A percentile compares a stretch with the other conserved stretches of the same genome.
These are phyloP conservation scores for Hippasteria phrygiana DNA, from an alignment of 53 echinoderm and acorn worm genomes.

Conservation along the genomic window DNA sequence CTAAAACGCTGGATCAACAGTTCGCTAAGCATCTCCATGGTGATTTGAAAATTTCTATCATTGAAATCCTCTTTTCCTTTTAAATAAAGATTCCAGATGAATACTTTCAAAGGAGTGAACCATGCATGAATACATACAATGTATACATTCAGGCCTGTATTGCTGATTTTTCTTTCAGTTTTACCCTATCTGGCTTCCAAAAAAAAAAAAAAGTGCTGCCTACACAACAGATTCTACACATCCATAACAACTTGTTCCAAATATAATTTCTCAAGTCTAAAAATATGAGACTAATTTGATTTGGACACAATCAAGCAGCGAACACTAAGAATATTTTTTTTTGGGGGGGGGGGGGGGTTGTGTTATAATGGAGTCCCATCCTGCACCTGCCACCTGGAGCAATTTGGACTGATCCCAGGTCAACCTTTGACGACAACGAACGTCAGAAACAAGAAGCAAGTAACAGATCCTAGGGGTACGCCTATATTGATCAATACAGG, in stretches of 20 bases:
- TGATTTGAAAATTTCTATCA: not conserved
- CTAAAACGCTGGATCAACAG: not conserved
- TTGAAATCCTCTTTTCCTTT: too few species aligned
- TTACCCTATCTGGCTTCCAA: too few species aligned
- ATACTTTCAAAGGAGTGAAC: too few species aligned
- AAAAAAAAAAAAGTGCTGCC: too few species aligned
- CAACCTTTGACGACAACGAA: not conserved
- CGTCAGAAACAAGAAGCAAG: not conserved
- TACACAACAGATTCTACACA: too few species aligned
- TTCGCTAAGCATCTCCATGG: not conserved
- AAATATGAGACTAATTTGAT: conserved; percentile 41
- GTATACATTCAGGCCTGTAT: too few species aligned
- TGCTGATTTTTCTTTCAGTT: too few species aligned
- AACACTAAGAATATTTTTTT: not conserved
- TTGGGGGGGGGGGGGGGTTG: too few species aligned
- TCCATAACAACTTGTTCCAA: not conserved
- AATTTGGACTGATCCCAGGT: not conserved
- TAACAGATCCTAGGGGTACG: not conserved
- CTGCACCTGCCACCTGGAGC: conserved; percentile 15
- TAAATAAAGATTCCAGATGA: too few species aligned
- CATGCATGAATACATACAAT: too few species aligned
- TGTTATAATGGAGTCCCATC: not conserved
- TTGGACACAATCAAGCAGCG: not conserved
- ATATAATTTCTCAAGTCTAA: not conserved
- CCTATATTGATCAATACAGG: conserved; percentile 3